Conservation (phyloP, 2,113 vertebrate genomes). For the Trachemys scripta region DNA sequence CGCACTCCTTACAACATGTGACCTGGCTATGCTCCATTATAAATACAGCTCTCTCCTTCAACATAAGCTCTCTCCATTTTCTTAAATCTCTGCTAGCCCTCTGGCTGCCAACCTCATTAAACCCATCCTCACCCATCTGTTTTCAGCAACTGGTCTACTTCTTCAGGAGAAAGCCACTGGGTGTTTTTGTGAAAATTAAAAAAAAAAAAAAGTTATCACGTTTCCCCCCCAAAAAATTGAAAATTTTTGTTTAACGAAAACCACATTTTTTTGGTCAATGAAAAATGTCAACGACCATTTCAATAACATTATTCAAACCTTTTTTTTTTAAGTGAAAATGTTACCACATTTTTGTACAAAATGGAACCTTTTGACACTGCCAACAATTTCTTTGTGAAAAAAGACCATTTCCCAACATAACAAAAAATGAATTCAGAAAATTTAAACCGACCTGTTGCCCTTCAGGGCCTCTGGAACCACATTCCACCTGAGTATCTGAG, state of each 20-base stretch:
- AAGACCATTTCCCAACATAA: conserved; percentile 41
- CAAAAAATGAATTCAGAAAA: conserved; percentile 57
- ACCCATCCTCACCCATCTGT: not conserved
- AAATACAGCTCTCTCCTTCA: not conserved
- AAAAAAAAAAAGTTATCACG: not conserved
- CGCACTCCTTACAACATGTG: fast-evolving
- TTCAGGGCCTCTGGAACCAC: not conserved
- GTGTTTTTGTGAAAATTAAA: not conserved
- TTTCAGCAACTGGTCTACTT: not conserved
- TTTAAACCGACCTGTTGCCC: conserved; percentile 14
- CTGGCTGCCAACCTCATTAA: not conserved
- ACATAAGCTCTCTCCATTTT: not conserved
- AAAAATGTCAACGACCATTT: not conserved
- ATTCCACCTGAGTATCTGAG: not conserved
- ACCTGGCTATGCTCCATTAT: fast-evolving
- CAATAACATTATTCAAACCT: not conserved
- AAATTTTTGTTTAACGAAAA: not conserved
- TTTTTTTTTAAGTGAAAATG: conserved; percentile 15
- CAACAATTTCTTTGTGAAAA: not conserved
- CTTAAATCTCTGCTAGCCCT: not conserved
- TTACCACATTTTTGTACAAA: no score
- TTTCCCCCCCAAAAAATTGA: not conserved
- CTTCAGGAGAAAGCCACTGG: not conserved
- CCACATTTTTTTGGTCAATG: not conserved
- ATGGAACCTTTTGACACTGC: not conserved